phyloP scores from a whole-genome alignment of 2,888 invertebrate species.

The Lepidocyrtoides sp. region DNA sequence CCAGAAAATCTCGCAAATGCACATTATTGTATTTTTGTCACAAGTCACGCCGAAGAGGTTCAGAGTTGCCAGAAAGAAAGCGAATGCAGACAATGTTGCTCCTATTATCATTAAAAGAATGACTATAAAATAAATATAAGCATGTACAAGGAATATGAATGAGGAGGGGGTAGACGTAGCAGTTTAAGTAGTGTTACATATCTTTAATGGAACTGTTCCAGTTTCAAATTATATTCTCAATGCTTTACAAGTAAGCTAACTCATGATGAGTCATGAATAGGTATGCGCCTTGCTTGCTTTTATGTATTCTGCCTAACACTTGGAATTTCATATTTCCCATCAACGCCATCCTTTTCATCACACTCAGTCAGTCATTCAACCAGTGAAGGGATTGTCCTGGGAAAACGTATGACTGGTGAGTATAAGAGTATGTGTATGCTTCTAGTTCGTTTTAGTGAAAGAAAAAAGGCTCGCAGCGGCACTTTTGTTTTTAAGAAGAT shows the following conservation, averaged over 20 bases:
- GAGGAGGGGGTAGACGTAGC: not conserved
- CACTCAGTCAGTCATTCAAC: not conserved
- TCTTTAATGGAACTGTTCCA: not conserved
- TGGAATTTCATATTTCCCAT: no score
- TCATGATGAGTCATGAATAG: no score
- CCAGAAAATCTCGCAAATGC: no score
- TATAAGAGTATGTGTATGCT: not conserved
- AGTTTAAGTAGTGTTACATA: no score
- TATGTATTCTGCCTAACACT: not conserved
- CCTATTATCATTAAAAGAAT: not conserved
- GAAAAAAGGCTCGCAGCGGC: not conserved
- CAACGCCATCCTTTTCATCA: not conserved
- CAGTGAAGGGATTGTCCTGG: not conserved
- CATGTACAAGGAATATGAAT: not conserved
- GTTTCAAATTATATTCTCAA: not conserved
- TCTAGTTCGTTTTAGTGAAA: not conserved
- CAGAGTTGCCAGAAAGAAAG: no score
- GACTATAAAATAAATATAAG: not conserved
- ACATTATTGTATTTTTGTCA: no score
- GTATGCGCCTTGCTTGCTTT: no score
- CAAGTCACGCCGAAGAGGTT: no score
- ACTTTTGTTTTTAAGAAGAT: slow-evolving; percentile 3
- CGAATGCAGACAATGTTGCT: no score
- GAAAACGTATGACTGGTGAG: no score
- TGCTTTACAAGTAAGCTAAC: no score